Percentiles rank a stretch among this genome's conserved stretches.
These are phyloP conservation scores for Crotophaga sulcirostris DNA, from an alignment of 2,113 vertebrate genomes.

Conservation along the genomic window DNA sequence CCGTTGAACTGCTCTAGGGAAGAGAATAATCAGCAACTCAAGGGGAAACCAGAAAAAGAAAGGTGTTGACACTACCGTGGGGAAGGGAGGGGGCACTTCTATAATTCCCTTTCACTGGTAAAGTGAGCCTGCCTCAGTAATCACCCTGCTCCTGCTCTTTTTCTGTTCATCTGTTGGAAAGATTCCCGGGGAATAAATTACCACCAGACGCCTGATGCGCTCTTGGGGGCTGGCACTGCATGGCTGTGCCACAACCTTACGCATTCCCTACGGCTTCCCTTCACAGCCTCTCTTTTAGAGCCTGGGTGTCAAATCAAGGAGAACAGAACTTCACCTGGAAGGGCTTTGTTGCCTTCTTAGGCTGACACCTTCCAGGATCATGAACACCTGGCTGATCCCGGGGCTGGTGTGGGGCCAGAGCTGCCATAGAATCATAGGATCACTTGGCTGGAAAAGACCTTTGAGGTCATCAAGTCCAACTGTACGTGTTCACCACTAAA, in stretches of 20 bases:
- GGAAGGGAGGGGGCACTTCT: background rate
- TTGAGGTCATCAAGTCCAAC: too few relatives aligned
- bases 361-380: background rate
- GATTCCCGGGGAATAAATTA: background rate
- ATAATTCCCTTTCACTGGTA: background rate
- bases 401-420: too few relatives aligned
- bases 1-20: background rate
- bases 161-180: background rate
- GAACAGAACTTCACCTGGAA: background rate
- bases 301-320: background rate
- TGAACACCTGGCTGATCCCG: background rate
- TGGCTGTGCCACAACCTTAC: background rate
- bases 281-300: background rate
- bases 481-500: too few relatives aligned
- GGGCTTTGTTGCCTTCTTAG: background rate
- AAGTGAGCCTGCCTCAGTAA: background rate
- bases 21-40: background rate
- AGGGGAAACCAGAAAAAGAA: slow-evolving; percentile 1
- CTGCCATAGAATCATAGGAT: background rate
- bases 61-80: background rate
- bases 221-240: background rate
- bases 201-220: background rate
- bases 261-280: background rate
- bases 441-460: too few relatives aligned
- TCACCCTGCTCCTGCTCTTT: background rate